Evolutionary conservation across 2,888 invertebrate species (phyloP).

Genomic region (Cheilosia scutellata): DNA sequence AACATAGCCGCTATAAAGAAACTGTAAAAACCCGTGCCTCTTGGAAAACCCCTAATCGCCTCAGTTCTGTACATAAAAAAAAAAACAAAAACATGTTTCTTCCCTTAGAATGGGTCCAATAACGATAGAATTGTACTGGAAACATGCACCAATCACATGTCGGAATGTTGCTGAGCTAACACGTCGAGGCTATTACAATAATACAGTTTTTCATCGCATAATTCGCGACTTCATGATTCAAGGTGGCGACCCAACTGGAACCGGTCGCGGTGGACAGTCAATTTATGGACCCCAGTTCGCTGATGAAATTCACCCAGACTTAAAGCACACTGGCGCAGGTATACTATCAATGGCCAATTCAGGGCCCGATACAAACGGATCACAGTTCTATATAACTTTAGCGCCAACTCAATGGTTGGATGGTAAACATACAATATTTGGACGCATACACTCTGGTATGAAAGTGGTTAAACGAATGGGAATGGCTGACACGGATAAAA

Average conservation of each 20-base stretch:
- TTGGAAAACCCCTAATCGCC: no score
- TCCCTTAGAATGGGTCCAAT: conserved; percentile 94
- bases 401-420: conserved; percentile 99
- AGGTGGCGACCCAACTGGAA: conserved; percentile 98
- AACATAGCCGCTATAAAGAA: no score
- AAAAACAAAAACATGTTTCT: background rate
- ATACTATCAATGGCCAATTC: conserved; percentile 99
- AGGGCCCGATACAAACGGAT: conserved; percentile 98
- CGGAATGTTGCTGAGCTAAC: conserved; percentile 98
- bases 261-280: conserved; percentile 97
- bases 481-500: conserved; percentile 96
- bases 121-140: conserved; percentile 98
- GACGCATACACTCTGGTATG: conserved; percentile 94
- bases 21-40: no score
- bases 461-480: conserved; percentile 96
- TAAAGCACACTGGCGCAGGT: conserved; percentile 97
- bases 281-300: conserved; percentile 98
- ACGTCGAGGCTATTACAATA: conserved; percentile 97
- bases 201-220: conserved; percentile 97
- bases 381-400: conserved; percentile 98
- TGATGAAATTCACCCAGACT: conserved; percentile 96
- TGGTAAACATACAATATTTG: conserved; percentile 98
- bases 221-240: conserved; percentile 97
- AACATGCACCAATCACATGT: conserved; percentile 98
- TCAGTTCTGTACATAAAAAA: no score